Evolutionary conservation across 2,888 invertebrate genomes (phyloP).

Genomic region (Xestia rhomboidea): DNA sequence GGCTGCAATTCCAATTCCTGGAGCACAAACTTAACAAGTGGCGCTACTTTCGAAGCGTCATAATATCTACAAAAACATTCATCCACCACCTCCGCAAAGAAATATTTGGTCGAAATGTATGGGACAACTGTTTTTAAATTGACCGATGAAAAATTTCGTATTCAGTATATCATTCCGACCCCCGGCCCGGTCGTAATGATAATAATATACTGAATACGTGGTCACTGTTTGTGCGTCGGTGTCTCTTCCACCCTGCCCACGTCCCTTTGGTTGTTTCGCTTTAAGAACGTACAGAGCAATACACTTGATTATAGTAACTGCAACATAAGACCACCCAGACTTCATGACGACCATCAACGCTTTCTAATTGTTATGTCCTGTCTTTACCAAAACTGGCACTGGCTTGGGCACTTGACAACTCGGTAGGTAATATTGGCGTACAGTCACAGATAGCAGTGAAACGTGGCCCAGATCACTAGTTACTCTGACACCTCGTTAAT

Average conservation of each 20-base stretch:
- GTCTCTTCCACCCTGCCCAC: too few species aligned
- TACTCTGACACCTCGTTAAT: background rate
- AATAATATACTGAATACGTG: too few species aligned
- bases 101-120: too few species aligned
- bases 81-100: too few species aligned
- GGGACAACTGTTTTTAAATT: too few species aligned
- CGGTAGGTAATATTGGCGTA: background rate
- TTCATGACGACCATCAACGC: background rate
- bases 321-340: background rate
- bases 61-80: background rate
- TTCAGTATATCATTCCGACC: too few species aligned
- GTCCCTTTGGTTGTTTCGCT: too few species aligned
- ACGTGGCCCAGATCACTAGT: background rate
- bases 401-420: background rate
- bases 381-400: background rate
- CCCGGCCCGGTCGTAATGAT: too few species aligned
- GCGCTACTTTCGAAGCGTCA: background rate
- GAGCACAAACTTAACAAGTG: background rate
- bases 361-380: background rate
- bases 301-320: too few species aligned
- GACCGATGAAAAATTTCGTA: too few species aligned
- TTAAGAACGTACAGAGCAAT: too few species aligned
- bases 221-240: too few species aligned
- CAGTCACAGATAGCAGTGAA: background rate
- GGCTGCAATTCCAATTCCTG: background rate